Conservation (phyloP, 2,797 vertebrate genomes). For the Pristis pectinata region DNA sequence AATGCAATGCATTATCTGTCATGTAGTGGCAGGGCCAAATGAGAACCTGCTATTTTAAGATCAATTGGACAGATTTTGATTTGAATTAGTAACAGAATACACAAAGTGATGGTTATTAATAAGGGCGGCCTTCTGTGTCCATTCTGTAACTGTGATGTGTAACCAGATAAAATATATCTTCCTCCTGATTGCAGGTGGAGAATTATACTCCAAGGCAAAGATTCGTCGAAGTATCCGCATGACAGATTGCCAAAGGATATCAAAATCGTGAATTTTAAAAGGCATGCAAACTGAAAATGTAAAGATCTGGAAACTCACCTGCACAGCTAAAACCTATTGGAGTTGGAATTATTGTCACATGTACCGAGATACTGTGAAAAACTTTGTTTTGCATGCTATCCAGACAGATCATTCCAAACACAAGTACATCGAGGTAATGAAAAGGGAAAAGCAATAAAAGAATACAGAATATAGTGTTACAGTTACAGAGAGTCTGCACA, state of each 20-base stretch:
- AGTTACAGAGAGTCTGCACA: no score
- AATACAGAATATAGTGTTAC: no score
- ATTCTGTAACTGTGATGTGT: neutral
- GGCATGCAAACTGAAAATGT: neutral
- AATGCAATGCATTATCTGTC: slow-evolving; percentile 8
- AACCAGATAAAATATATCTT: neutral
- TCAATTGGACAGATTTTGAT: neutral
- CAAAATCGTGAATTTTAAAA: neutral
- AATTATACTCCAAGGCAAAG: neutral
- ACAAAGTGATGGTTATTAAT: neutral
- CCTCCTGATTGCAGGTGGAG: neutral
- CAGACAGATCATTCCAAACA: no score
- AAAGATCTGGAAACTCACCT: neutral
- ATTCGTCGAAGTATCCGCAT: neutral
- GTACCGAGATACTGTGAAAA: no score
- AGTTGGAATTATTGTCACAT: no score
- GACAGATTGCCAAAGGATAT: slow-evolving; percentile 3
- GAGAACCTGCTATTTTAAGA: slow-evolving; percentile 5
- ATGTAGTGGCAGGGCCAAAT: neutral
- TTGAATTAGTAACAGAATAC: neutral
- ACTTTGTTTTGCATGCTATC: no score
- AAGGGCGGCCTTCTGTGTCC: neutral
- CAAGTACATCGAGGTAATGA: no score
- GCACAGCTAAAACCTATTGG: no score
- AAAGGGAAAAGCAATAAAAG: no score